phyloP scores from a whole-genome alignment of 2,113 vertebrate species.

The Nothobranchius furzeri region DNA sequence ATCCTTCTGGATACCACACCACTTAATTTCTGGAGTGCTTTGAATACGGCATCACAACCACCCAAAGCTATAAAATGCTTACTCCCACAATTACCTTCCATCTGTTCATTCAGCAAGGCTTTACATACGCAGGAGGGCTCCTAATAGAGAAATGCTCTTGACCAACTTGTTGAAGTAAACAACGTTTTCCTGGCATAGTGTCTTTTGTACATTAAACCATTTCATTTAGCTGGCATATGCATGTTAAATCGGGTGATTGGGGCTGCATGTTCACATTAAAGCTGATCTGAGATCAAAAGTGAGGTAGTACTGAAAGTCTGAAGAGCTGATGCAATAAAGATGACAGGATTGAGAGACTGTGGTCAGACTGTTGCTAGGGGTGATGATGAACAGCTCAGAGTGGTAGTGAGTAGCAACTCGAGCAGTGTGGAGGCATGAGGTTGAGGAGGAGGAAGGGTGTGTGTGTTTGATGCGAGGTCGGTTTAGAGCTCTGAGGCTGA shows the following conservation, averaged over 20 bases:
- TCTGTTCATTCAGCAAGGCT: too few species aligned
- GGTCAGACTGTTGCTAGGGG: neutral
- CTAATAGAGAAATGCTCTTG: too few species aligned
- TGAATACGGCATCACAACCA: too few species aligned
- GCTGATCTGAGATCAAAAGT: constrained; percentile 17
- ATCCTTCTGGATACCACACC: too few species aligned
- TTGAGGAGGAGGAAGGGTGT: neutral
- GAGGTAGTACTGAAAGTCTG: constrained; percentile 3
- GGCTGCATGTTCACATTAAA: neutral
- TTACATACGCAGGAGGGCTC: too few species aligned
- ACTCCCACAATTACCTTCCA: too few species aligned
- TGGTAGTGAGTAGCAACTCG: constrained; percentile 28
- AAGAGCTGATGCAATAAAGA: constrained; percentile 4
- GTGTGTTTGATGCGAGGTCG: constrained; percentile 22
- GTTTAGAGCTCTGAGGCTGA: constrained; percentile 17
- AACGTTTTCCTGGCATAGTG: too few species aligned
- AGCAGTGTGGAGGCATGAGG: constrained; percentile 5
- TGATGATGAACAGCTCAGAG: constrained; percentile 30
- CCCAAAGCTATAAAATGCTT: too few species aligned
- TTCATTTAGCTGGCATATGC: neutral
- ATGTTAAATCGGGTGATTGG: neutral
- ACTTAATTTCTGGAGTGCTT: too few species aligned
- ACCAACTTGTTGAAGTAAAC: too few species aligned
- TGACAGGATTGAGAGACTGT: neutral
- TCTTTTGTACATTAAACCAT: neutral